phyloP scores from a whole-genome alignment of 2,888 invertebrate species.

The Chelonus formosanus region DNA sequence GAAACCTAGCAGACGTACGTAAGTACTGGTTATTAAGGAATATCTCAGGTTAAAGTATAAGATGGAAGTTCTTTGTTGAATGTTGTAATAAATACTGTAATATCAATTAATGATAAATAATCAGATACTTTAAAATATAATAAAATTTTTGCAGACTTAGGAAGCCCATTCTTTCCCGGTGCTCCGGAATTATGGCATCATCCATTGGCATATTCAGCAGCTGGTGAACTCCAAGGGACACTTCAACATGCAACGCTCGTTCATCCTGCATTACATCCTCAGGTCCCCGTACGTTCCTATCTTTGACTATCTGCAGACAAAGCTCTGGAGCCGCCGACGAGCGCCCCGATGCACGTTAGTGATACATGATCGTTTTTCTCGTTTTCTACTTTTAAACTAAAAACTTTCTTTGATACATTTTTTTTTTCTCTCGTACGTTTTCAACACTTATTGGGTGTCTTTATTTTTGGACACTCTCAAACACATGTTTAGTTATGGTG shows the following conservation, averaged over 20 bases:
- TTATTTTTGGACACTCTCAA: no score
- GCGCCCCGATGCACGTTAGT: slow-evolving; percentile 71
- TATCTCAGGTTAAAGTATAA: no score
- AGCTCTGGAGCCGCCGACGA: slow-evolving; percentile 71
- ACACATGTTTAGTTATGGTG: no score
- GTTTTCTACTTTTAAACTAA: slow-evolving; percentile 1
- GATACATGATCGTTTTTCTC: slow-evolving; percentile 58
- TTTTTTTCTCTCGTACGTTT: no score
- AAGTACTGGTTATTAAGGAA: no score
- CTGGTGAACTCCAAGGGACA: slow-evolving; percentile 84
- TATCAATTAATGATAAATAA: slow-evolving; percentile 19
- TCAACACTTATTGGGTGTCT: no score
- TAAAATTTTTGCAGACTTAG: slow-evolving; percentile 78
- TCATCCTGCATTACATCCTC: slow-evolving; percentile 96
- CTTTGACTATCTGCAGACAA: slow-evolving; percentile 96
- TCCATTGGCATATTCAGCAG: slow-evolving; percentile 82
- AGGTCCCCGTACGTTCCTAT: slow-evolving; percentile 96
- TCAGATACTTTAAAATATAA: slow-evolving; percentile 40
- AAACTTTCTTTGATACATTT: slow-evolving; percentile 1
- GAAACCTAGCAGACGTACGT: no score
- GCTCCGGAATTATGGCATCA: slow-evolving; percentile 95
- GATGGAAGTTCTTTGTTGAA: not conserved
- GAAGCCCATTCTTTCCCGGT: slow-evolving; percentile 94
- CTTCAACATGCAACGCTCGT: slow-evolving; percentile 90
- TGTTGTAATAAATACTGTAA: not conserved